A percentile compares a stretch with the other conserved stretches of the same genome.
Conservation (phyloP, 2,113 vertebrate species). For the Paraplagusia blochii region DNA sequence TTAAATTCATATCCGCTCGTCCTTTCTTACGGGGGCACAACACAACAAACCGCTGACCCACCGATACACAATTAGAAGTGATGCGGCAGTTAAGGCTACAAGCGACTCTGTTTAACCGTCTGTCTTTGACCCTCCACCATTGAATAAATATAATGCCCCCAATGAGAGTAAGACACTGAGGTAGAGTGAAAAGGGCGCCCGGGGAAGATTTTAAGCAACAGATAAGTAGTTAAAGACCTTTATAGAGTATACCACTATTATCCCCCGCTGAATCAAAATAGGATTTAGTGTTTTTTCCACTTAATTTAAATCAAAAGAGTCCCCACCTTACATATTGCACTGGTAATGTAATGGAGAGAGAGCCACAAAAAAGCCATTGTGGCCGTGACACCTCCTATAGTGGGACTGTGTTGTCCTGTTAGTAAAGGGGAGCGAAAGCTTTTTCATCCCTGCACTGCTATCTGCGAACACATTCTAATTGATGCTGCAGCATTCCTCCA, state of each 20-base stretch:
- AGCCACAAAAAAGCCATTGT: constrained; percentile 96
- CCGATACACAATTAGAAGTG: constrained; percentile 81
- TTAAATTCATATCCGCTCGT: constrained; percentile 81
- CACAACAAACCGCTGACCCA: constrained; percentile 79
- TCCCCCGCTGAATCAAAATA: constrained; percentile 90
- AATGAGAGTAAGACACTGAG: constrained; percentile 74
- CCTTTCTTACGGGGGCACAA: constrained; percentile 72
- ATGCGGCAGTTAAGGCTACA: constrained; percentile 81
- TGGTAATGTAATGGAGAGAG: constrained; percentile 92
- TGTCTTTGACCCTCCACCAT: constrained; percentile 76
- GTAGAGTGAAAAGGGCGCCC: constrained; percentile 72
- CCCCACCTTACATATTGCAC: constrained; percentile 98
- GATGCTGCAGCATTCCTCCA: constrained; percentile 96
- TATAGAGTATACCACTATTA: constrained; percentile 83
- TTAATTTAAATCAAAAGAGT: constrained; percentile 99
- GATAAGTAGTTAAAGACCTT: constrained; percentile 85
- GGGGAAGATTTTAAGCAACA: constrained; percentile 80
- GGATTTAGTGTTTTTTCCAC: constrained; percentile 99
- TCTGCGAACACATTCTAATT: constrained; percentile 99
- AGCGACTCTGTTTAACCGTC: constrained; percentile 78
- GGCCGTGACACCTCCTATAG: constrained; percentile 93
- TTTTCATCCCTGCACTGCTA: constrained; percentile 88
- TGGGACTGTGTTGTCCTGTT: constrained; percentile 82
- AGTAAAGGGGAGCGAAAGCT: constrained; percentile 86
- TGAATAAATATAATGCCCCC: constrained; percentile 81